phyloP scores from a whole-genome alignment of 2,797 vertebrate species.

The Furcifer pardalis region DNA sequence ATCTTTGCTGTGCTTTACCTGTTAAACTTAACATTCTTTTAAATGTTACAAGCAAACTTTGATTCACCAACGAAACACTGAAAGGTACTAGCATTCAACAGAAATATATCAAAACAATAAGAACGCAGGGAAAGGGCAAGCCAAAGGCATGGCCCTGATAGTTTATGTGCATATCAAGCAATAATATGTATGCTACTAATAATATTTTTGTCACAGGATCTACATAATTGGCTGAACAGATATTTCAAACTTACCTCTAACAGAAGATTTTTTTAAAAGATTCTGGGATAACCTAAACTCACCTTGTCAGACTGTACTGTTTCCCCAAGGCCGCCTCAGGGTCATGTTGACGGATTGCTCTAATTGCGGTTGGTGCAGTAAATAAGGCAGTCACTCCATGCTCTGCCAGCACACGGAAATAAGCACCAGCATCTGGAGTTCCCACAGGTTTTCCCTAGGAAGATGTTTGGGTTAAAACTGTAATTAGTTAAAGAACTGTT shows the following conservation, averaged over 20 bases:
- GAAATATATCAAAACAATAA: too few species aligned
- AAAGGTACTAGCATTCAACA: too few species aligned
- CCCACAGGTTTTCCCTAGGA: conserved; percentile 95
- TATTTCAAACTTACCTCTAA: conserved; percentile 35
- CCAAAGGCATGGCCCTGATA: not conserved
- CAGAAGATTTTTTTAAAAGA: conserved; percentile 25
- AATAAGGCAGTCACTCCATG: conserved; percentile 88
- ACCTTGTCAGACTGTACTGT: conserved; percentile 87
- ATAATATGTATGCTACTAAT: too few species aligned
- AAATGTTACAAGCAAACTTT: not conserved
- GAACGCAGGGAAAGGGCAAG: not conserved
- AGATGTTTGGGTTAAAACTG: conserved; percentile 72
- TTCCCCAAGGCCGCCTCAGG: conserved; percentile 81
- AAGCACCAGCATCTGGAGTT: conserved; percentile 92
- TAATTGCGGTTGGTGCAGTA: conserved; percentile 92
- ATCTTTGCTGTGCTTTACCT: too few species aligned
- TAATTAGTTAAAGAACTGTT: conserved; percentile 69
- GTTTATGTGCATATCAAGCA: not conserved
- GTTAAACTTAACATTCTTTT: too few species aligned
- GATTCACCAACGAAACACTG: not conserved
- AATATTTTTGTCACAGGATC: not conserved
- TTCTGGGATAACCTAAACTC: conserved; percentile 62
- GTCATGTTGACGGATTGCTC: conserved; percentile 96
- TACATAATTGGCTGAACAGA: conserved; percentile 20
- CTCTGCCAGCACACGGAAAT: conserved; percentile 93